Evolutionary conservation across 2,113 vertebrate species (phyloP), one percentile per base, ranked within the genome.

Genomic region (Tretioscincus oriximinensis): DNA sequence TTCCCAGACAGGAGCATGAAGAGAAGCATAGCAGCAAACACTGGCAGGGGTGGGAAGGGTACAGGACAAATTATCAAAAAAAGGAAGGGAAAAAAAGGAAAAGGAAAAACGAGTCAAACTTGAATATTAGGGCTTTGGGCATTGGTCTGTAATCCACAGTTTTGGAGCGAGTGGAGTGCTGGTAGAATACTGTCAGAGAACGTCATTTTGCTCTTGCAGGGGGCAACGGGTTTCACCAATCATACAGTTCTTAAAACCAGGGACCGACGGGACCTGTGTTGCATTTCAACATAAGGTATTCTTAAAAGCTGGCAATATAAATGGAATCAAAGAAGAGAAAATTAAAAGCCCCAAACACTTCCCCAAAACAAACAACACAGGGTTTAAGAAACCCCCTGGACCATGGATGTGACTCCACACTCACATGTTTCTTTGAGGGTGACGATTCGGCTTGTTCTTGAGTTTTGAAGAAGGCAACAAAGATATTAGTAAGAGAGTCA

Each of bases 1-100:
- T 94, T 94, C 93, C 94, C 49, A 31, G 91, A 92, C 88, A 91
- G 91, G 88, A 10, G 51, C 78, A 5, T 84, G 87, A 87, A 78
- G 0, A 84, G 89, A 76, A 88, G 83, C 81, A 74, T 78, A 82
- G 83, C 75, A 86, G 85, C 88, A 68, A 76, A 76, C n/a, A 76
- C 16, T 82, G 65, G 54, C 66, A 47, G 73, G 78, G 51, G 80
- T 78, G 83, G 84, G 81, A 82, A 87, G 84, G 88, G 78, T 85
- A 82, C 79, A 76, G 86, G 86, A 76, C 73, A 47, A 63, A 49
- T 28, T 7, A 61, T 31, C 31, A 61, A 51, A 49, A 29, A 85
- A 81, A 84, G 65, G 1, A 9, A 14, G 49, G 49, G 49, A 8
- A 51, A 51, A 51, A 51, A 51, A 63, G 26, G 29, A 41, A 6